phyloP scores from a whole-genome alignment of 1,140 invertebrate species.

The Sipha flava region DNA sequence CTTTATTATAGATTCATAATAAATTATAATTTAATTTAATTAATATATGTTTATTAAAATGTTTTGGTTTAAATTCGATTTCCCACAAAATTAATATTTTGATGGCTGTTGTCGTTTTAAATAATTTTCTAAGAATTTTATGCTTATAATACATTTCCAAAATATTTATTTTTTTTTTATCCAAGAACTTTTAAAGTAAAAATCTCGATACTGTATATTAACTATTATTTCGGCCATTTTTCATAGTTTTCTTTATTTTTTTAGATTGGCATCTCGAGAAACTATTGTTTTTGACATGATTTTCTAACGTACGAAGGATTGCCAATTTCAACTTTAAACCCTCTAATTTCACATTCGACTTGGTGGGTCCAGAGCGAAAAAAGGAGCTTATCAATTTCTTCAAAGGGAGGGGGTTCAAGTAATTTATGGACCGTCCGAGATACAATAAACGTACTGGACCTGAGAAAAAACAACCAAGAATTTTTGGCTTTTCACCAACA shows the following conservation, averaged over 20 bases:
- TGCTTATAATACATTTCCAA: too few species aligned
- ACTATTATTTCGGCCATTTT: background rate
- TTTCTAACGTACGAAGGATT: background rate
- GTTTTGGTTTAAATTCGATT: too few species aligned
- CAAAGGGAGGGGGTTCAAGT: background rate
- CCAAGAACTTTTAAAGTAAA: too few species aligned
- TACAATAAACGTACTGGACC: constrained; percentile 26
- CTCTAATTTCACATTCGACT: constrained; percentile 6
- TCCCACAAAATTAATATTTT: too few species aligned
- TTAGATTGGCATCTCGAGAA: background rate
- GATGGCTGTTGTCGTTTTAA: too few species aligned
- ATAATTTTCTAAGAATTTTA: too few species aligned
- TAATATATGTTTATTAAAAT: too few species aligned
- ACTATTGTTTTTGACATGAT: background rate
- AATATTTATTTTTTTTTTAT: too few species aligned
- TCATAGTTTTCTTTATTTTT: background rate
- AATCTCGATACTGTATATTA: background rate
- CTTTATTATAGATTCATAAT: too few species aligned
- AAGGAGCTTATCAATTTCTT: constrained; percentile 28
- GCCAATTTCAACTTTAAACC: constrained; percentile 3
- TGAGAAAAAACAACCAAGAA: constrained; percentile 20
- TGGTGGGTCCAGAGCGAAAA: background rate
- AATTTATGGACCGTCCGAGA: constrained; percentile 19
- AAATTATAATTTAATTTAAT: too few species aligned
- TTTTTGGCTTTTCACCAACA: constrained; percentile 32